These are phyloP conservation scores for Cheilinus undulatus DNA, from an alignment of 2,113 vertebrate genomes.

Conservation along the genomic window DNA sequence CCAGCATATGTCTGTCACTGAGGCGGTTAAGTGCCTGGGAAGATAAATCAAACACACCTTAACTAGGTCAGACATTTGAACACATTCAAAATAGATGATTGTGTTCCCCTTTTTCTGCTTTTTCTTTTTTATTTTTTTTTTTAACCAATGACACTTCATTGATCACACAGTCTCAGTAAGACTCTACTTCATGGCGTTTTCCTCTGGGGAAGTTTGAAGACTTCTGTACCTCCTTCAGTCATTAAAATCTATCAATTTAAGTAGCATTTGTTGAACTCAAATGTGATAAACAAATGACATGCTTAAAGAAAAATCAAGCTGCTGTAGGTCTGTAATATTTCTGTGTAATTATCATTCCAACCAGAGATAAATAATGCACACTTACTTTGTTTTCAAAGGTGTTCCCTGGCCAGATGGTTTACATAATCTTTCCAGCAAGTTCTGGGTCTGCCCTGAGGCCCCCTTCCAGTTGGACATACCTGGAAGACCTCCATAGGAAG, in stretches of 20 bases:
- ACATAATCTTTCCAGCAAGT: no score
- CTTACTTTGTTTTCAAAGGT: no score
- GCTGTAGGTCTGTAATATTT: no score
- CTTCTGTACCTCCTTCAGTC: background rate
- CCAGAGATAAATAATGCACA: no score
- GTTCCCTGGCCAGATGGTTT: no score
- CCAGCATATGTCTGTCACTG: constrained; percentile 48
- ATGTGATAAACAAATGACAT: no score
- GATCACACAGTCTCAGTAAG: background rate
- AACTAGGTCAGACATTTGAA: constrained; percentile 71
- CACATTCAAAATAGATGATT: constrained; percentile 71
- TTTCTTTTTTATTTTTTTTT: constrained; percentile 44
- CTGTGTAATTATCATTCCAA: no score
- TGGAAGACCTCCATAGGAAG: no score
- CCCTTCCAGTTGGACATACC: no score
- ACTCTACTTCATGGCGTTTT: background rate
- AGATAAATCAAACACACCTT: constrained; percentile 69
- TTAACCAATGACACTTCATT: constrained; percentile 36
- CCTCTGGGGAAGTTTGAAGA: background rate
- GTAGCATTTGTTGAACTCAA: background rate
- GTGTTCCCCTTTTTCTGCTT: constrained; percentile 47
- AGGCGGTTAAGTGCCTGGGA: constrained; percentile 52
- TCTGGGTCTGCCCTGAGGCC: no score
- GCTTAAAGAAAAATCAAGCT: no score
- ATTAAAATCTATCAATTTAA: background rate